A percentile compares a stretch with the other conserved stretches of the same genome.
These are phyloP conservation scores for Eurystomus glaucurus DNA, from an alignment of 2,797 vertebrate species.

Conservation along the genomic window DNA sequence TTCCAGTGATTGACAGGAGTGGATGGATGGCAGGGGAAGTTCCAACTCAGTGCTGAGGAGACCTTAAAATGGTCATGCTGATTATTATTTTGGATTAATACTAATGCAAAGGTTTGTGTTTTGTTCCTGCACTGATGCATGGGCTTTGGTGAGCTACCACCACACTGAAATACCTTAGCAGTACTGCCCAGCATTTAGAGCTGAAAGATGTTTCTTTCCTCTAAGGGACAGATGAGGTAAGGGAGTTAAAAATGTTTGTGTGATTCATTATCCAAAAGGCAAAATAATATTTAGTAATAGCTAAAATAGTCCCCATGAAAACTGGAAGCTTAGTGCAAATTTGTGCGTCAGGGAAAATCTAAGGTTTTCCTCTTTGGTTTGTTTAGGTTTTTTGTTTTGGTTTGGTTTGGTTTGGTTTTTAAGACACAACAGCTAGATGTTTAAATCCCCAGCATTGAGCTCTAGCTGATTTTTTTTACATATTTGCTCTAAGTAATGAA, in stretches of 20 bases:
- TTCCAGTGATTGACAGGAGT: conserved; percentile 67
- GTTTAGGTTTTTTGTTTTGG: background rate
- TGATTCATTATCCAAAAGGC: conserved; percentile 42
- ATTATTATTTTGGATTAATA: conserved; percentile 73
- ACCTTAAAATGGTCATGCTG: background rate
- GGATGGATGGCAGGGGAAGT: background rate
- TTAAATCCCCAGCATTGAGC: background rate
- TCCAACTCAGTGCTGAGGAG: conserved; percentile 34
- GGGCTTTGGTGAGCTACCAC: conserved; percentile 28
- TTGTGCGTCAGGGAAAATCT: background rate
- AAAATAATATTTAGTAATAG: conserved; percentile 21
- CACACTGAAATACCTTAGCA: conserved; percentile 10
- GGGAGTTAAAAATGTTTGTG: conserved; percentile 32
- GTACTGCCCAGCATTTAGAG: conserved; percentile 8
- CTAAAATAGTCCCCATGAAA: background rate
- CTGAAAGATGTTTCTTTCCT: conserved; percentile 55
- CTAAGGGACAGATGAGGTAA: conserved; percentile 41
- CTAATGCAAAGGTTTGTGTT: conserved; percentile 59
- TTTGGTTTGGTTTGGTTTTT: background rate
- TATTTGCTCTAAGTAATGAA: background rate
- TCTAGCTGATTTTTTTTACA: background rate
- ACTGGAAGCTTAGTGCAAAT: background rate
- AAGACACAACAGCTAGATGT: background rate
- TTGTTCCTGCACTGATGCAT: conserved; percentile 25
- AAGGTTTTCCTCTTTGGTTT: background rate